Evolutionary conservation across 1,140 invertebrate species (phyloP).

Genomic region (Schlechtendalia chinensis): DNA sequence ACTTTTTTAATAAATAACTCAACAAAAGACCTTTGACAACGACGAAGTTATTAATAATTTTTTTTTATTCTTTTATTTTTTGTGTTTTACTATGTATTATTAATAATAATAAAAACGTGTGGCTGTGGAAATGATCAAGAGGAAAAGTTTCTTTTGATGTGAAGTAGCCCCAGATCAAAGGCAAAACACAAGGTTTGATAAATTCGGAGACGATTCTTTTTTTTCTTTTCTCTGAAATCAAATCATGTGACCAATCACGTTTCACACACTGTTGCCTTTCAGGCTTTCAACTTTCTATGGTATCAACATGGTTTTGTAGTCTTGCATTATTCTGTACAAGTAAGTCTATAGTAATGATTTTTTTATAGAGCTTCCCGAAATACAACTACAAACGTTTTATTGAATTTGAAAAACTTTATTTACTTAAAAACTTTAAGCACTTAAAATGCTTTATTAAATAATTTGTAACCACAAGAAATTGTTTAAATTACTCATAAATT

Average conservation of each 20-base stretch:
- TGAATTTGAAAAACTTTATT: background rate
- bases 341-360: slow-evolving; percentile 6
- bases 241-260: slow-evolving; percentile 47
- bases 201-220: slow-evolving; percentile 45
- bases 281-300: background rate
- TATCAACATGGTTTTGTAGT: background rate
- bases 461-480: too few relatives aligned
- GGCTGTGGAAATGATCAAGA: slow-evolving; percentile 38
- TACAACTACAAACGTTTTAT: background rate
- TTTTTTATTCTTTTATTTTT: slow-evolving; percentile 35
- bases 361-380: background rate
- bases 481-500: too few relatives aligned
- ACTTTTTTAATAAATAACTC: slow-evolving; percentile 50
- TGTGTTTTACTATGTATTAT: slow-evolving; percentile 35
- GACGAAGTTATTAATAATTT: slow-evolving; percentile 39
- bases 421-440: background rate
- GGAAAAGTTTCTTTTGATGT: slow-evolving; percentile 47
- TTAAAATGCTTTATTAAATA: background rate
- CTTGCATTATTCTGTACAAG: background rate
- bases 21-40: slow-evolving; percentile 44
- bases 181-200: slow-evolving; percentile 33
- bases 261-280: slow-evolving; percentile 42
- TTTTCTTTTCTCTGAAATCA: slow-evolving; percentile 29
- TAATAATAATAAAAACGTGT: slow-evolving; percentile 47
- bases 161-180: slow-evolving; percentile 47